Base-by-base conservation (phyloP, 2,797 vertebrate species). In the Borostomias antarcticus region DNA sequence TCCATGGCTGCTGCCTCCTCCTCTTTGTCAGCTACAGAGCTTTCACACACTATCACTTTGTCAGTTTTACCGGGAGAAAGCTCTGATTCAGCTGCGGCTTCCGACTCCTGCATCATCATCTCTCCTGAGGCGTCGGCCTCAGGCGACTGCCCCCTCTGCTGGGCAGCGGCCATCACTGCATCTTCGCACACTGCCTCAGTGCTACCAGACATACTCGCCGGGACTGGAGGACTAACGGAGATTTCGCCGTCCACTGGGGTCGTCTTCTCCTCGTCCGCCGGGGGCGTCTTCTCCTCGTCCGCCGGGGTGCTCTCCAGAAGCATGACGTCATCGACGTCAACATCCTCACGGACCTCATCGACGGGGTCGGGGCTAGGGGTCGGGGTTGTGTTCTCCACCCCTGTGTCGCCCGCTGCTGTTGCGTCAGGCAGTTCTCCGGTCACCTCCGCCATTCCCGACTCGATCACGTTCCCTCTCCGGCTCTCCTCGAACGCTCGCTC, bases 121-220 rank as follows among this genome's bases (percentile, higher is more conserved):
- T 52, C 4, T 9, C 68, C 50, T 21, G 1, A 37, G 1, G 58
- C 66, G 58, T 67, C 13, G 26, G 68, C 66, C 51, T 76, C 76
- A 69, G 67, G 53, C 64, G 70, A 75, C 1, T 15, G 84, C 86
- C 81, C 88, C 81, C 75, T 82, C 86, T 86, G 80, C 81, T 89
- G 88, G 81, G 60, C 64, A n/a, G 2, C 9, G 2, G 37, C 17
- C 0, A 56, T 66, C 70, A 84, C 80, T 86, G 74, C 87, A 70
- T 62, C 54, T 64, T 79, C 56, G 35, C 25, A 6, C 0, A 32
- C 54, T 4, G 47, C 52, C 10, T 6, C 30, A 8, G 13, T 35
- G n/a, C 7, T 54, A 5, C 32, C 21, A 60, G 10, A n/a, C n/a
- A n/a, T 29, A 51, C 32, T 9, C 26, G 62, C 61, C 32, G 62